phyloP scores from a whole-genome alignment of 2,113 vertebrate genomes.

The Colossoma macropomum region DNA sequence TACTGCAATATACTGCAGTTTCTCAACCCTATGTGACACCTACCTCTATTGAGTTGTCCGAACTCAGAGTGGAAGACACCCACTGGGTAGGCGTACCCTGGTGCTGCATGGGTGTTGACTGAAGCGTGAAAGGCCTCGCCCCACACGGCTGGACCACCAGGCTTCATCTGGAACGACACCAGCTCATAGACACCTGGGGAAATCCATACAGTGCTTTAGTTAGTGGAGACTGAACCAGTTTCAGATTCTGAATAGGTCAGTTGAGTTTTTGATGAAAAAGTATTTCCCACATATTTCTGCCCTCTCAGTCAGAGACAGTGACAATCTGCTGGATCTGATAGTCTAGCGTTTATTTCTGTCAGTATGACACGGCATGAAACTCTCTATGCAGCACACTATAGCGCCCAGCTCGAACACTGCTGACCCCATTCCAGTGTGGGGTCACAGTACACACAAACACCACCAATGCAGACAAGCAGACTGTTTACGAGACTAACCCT shows the following conservation, averaged over 20 bases:
- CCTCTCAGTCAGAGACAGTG: background rate
- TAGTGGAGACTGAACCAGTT: background rate
- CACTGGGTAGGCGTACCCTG: slow-evolving; percentile 83
- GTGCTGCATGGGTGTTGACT: slow-evolving; percentile 76
- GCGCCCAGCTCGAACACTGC: background rate
- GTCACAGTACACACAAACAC: background rate
- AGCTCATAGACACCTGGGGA: slow-evolving; percentile 88
- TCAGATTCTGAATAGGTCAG: background rate
- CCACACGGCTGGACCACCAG: slow-evolving; percentile 89
- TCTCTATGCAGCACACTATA: background rate
- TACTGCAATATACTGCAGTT: too few species aligned
- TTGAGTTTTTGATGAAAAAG: background rate
- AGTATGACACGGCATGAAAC: background rate
- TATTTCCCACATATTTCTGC: background rate
- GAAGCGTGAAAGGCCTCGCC: slow-evolving; percentile 80
- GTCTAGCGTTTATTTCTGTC: background rate
- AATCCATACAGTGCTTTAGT: slow-evolving; percentile 30
- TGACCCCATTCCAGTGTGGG: background rate
- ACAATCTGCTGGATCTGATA: background rate
- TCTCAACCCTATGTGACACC: background rate
- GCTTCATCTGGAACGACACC: slow-evolving; percentile 86
- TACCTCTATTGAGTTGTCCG: slow-evolving; percentile 87
- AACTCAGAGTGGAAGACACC: slow-evolving; percentile 90
- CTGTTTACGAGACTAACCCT: slow-evolving; percentile 12
- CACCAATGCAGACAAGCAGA: background rate